phyloP scores from a whole-genome alignment of 2,113 vertebrate species.

The Lota lota region DNA sequence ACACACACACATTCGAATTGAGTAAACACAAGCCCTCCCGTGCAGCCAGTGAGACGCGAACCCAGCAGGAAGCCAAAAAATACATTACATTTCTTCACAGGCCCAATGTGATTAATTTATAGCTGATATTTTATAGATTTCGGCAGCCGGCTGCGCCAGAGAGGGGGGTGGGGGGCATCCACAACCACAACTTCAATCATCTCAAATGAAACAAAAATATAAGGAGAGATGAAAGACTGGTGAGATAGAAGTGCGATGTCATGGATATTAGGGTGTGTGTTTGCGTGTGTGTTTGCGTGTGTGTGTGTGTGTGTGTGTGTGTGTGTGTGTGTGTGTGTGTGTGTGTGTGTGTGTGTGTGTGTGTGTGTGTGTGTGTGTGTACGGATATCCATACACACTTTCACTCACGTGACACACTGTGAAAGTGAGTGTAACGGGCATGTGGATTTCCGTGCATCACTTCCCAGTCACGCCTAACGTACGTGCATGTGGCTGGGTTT shows the following conservation, averaged over 20 bases:
- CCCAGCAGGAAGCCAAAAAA: neutral
- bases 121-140: conserved; percentile 2
- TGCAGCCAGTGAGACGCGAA: neutral
- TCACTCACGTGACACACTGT: no score
- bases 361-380: no score
- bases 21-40: neutral
- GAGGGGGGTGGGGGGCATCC: neutral
- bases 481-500: no score
- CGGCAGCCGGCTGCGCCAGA: neutral
- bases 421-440: no score
- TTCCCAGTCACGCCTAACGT: no score
- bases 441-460: no score
- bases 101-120: neutral
- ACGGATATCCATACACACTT: no score
- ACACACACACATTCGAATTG: neutral
- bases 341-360: no score
- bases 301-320: neutral
- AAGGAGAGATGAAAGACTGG: neutral
- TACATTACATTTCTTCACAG: neutral
- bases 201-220: neutral
- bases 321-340: neutral
- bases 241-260: neutral
- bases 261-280: neutral
- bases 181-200: neutral
- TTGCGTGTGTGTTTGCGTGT: neutral